Evolutionary conservation across 2,888 invertebrate species (phyloP), one percentile per base, ranked within the genome.

Genomic region (Apodemia hepburni): DNA sequence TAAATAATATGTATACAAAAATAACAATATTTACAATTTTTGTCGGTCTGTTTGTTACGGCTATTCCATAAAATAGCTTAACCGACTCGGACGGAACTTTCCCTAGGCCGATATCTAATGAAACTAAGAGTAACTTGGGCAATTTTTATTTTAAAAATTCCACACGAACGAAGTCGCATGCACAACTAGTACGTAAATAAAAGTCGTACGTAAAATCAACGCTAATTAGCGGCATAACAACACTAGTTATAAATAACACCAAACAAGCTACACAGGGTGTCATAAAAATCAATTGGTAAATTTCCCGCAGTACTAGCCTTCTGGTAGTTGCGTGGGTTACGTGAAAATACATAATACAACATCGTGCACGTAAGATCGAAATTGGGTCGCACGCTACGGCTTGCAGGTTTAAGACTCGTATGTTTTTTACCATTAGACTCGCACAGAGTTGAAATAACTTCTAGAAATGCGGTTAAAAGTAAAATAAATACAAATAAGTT

Each of bases 371-470:
- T 79, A 80, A 81, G 76, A 76, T 77, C 74, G 78, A 82, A 86
- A 83, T 86, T 81, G 70, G 87, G 85, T 80, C 85, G 68, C 62
- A 35, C 73, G 81, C 72, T 70, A 73, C 74, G 75, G 74, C 63
- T 70, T 68, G 67, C 71, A 73, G 69, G 69, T 76, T 78, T 78
- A 69, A 62, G 66, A 71, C 61, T 47, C 58, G 38, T 49, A 61
- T 27, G 47, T 64, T 58, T 45, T 60, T 62, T 57, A 45, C 6
- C n/a, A 45, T 45, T 45, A 45, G n/a, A 29, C 45, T 45, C 45
- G n/a, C n/a, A 38, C 12, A n/a, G 9, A 45, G 45, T n/a, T 45
- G n/a, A 45, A 45, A 45, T 45, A n/a, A 6, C 45, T 45, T 42
- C 1, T 5, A 15, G 0, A n/a, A 42, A 42, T 42, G n/a, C 15